Evolutionary conservation across 37 sponge, comb jelly and placozoan genomes (phyloP), one percentile per base, ranked within the genome.

Genomic region (Beroe forskalii): DNA sequence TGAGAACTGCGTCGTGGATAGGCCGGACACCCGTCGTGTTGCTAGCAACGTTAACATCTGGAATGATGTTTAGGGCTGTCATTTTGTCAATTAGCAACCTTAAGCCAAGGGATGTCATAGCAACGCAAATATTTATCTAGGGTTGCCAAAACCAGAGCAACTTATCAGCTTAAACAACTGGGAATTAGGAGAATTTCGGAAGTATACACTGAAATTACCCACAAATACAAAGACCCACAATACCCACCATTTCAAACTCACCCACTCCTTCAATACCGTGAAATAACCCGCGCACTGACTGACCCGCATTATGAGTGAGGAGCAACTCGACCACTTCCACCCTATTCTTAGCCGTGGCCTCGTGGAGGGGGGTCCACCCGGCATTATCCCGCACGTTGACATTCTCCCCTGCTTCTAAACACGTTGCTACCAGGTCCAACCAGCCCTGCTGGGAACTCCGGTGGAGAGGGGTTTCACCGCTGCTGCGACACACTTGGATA

Each of bases 301-400:
- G 12, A 48, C 55, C 55, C 12, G 86, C 86, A 38, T 44, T 27
- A 4, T 44, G 86, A n/a, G 40, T 28, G 8, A 80, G 31, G 12
- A 80, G 35, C 31, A 80, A n/a, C 25, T 35, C n/a, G 27, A 80
- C 86, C 23, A 80, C 86, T 23, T 80, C 55, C n/a, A 80, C 55
- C 86, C 86, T 80, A 20, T 44, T 80, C 86, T 80, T 80, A n/a
- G 86, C 86, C 8, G 55, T 44, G 4, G 86, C 86, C 48, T 80
- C 86, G 86, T 80, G 86, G 1, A 80, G 86, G 23, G 86, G 86
- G 31, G 86, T 80, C 86, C 86, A 80, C 24, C 86, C 86, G 1
- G 86, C 86, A 24, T 80, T 80, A n/a, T 80, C 86, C 43, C 55
- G 24, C 19, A 80, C 55, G 55, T 80, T 80, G 86, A 80, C 27